Conservation (phyloP, 2,888 invertebrate species). For the Diadromus collaris region DNA sequence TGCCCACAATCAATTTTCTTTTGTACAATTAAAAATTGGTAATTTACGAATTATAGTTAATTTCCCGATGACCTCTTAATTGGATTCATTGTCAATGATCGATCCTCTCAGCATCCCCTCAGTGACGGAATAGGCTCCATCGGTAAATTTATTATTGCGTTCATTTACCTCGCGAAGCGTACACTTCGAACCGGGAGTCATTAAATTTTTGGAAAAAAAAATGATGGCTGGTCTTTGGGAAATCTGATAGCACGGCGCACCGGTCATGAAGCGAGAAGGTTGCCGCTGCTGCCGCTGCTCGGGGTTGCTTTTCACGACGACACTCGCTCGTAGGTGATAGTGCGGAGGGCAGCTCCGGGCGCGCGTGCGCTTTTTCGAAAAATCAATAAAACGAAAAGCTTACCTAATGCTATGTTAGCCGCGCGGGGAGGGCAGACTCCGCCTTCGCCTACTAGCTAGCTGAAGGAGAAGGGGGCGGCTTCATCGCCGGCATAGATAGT, state of each 20-base stretch:
- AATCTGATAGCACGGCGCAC: slow-evolving; percentile 39
- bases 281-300: slow-evolving; percentile 52
- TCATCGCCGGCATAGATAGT: slow-evolving; percentile 76
- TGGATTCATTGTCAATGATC: slow-evolving; percentile 31
- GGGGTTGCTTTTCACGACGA: slow-evolving; percentile 73
- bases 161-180: not conserved
- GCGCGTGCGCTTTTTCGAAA: slow-evolving; percentile 80
- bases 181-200: slow-evolving; percentile 48
- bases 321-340: slow-evolving; percentile 77
- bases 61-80: slow-evolving; percentile 12
- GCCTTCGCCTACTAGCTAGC: slow-evolving; percentile 78
- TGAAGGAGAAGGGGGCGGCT: slow-evolving; percentile 61
- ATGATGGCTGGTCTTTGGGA: slow-evolving; percentile 51
- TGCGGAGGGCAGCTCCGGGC: slow-evolving; percentile 76
- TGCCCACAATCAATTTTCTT: not conserved
- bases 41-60: too few relatives aligned
- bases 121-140: not conserved
- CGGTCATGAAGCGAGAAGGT: slow-evolving; percentile 52
- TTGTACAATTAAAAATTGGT: not conserved
- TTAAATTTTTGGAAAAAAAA: slow-evolving; percentile 47
- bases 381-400: slow-evolving; percentile 81
- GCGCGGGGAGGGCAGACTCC: slow-evolving; percentile 76
- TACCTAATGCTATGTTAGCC: slow-evolving; percentile 79
- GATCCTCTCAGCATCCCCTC: not conserved
- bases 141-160: slow-evolving; percentile 1